Evolutionary conservation across 2,797 vertebrate genomes (phyloP).

Genomic region (Sebastes alutus): DNA sequence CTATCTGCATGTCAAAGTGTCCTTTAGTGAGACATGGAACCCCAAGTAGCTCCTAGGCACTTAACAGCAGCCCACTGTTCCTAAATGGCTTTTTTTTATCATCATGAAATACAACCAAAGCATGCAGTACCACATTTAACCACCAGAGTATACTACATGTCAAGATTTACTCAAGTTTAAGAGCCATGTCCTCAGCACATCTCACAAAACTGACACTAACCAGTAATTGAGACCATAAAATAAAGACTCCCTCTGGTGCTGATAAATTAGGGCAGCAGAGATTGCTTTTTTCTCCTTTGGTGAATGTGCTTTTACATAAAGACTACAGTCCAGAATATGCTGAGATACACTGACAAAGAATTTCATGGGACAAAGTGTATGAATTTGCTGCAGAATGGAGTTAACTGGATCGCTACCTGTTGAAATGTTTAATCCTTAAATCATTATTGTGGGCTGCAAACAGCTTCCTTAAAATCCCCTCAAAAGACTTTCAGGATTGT

Average conservation of each 20-base stretch:
- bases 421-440: constrained; percentile 49
- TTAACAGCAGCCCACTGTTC: too few relatives aligned
- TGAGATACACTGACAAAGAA: background rate
- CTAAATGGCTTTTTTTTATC: too few relatives aligned
- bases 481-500: constrained; percentile 26
- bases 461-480: constrained; percentile 38
- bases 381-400: constrained; percentile 12
- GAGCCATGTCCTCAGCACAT: constrained; percentile 34
- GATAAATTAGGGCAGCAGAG: constrained; percentile 6
- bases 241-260: constrained; percentile 29
- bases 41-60: too few relatives aligned
- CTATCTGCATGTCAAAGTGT: too few relatives aligned
- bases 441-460: constrained; percentile 31
- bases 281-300: background rate
- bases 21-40: too few relatives aligned
- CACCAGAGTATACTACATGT: constrained; percentile 69
- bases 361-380: background rate
- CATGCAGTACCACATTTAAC: constrained; percentile 34
- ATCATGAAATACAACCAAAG: background rate
- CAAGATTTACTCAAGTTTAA: constrained; percentile 40
- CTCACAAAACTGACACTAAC: constrained; percentile 37
- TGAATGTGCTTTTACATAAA: background rate
- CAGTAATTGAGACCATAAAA: constrained; percentile 44
- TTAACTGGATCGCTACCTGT: constrained; percentile 11
- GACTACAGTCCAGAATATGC: background rate